Evolutionary conservation across 2,797 vertebrate species (phyloP).

Genomic region (Peromyscus nudipes): DNA sequence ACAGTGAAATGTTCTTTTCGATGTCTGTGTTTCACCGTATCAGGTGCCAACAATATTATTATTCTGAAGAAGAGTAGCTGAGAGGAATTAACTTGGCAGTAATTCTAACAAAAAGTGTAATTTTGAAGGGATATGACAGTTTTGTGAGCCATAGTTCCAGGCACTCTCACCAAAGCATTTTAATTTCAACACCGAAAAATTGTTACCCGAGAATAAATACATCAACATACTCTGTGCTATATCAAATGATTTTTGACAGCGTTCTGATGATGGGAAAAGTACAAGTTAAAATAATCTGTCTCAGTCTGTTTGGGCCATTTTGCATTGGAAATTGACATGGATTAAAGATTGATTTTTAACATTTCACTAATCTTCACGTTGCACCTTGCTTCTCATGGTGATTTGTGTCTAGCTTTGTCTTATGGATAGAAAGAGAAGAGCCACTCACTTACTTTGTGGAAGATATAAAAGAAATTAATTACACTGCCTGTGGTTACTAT

Average conservation of each 20-base stretch:
- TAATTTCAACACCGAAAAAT: constrained; percentile 66
- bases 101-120: constrained; percentile 60
- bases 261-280: constrained; percentile 59
- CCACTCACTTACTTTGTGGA: constrained; percentile 70
- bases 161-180: constrained; percentile 55
- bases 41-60: constrained; percentile 53
- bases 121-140: constrained; percentile 70
- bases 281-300: constrained; percentile 52
- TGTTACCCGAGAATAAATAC: constrained; percentile 7
- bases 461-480: constrained; percentile 86
- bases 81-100: constrained; percentile 67
- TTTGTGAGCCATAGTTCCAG: constrained; percentile 54
- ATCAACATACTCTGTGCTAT: constrained; percentile 24
- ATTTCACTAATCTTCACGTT: constrained; percentile 76
- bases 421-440: constrained; percentile 73
- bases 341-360: constrained; percentile 74
- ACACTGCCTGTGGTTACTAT: constrained; percentile 82
- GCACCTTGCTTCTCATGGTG: constrained; percentile 80
- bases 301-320: constrained; percentile 52
- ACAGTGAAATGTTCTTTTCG: constrained; percentile 38
- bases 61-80: constrained; percentile 55
- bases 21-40: constrained; percentile 47
- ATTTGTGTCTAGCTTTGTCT: constrained; percentile 82
- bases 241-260: constrained; percentile 54
- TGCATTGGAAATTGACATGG: constrained; percentile 40